Evolutionary conservation across 2,888 invertebrate genomes (phyloP), one percentile per base, ranked within the genome.

Genomic region (Esperia sulphurella): DNA sequence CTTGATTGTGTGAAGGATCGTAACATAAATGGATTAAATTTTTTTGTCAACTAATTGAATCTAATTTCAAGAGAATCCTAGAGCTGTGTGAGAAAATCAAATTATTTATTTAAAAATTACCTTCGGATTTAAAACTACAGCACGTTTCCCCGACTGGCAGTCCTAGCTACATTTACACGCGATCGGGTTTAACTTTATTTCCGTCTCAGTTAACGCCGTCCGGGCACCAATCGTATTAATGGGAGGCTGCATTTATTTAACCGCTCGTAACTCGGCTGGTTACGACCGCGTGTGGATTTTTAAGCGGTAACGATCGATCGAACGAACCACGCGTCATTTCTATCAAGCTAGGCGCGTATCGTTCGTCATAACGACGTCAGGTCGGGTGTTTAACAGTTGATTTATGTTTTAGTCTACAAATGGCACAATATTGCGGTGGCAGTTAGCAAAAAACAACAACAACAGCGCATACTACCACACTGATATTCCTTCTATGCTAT

Each of bases 181-280:
- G 65, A 72, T 71, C 75, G 75, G 72, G 67, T 81, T 76, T 63
- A 73, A 68, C 66, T 79, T 84, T 87, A 87, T 87, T 88, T 86
- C 76, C 80, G 82, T 75, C 75, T 66, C 68, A 61, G 73, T 75
- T 72, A 69, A 74, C 69, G 69, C 72, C 69, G 67, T 65, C 68
- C 65, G 63, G 69, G 68, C 73, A 60, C 69, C 73, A 74, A 82
- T 80, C 71, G 75, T 71, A 69, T 80, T 83, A 83, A 85, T 83
- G 81, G 78, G 71, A 74, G 75, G 73, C 77, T 72, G 68, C 72
- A 80, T 86, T 85, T 87, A 85, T 87, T 86, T 87, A 82, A 86
- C 79, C 77, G 84, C 76, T 85, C 82, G 83, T 86, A 83, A 88
- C 77, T 75, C 65, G 71, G 59, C 65, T 75, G 68, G 79, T 83